Evolutionary conservation across 2,113 vertebrate genomes (phyloP).

Genomic region (Ceyx margarethae): DNA sequence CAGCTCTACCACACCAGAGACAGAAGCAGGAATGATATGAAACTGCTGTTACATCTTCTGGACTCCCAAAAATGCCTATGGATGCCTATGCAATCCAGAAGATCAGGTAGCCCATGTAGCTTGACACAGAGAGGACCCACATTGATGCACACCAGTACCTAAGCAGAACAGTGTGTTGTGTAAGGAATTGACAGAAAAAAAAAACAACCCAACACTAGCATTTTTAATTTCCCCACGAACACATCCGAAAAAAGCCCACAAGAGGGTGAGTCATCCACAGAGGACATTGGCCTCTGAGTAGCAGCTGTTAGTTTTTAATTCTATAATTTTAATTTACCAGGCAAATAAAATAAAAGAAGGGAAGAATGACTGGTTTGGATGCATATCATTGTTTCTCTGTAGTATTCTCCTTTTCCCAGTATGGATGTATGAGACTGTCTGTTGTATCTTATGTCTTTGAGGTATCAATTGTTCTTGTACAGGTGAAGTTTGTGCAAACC

Average conservation of each 20-base stretch:
- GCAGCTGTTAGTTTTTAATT: constrained; percentile 25
- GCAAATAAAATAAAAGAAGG: neutral
- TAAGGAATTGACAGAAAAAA: neutral
- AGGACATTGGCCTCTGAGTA: neutral
- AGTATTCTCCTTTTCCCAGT: neutral
- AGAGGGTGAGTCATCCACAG: constrained; percentile 7
- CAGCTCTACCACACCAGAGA: neutral
- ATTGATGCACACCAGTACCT: neutral
- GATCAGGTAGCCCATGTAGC: neutral
- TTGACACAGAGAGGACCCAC: neutral
- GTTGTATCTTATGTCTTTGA: neutral
- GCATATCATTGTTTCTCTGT: neutral
- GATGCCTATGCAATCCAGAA: neutral
- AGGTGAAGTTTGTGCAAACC: neutral
- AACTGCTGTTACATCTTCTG: neutral
- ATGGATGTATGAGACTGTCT: neutral
- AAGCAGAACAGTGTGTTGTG: neutral
- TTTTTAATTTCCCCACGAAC: constrained; percentile 47
- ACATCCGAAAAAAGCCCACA: neutral
- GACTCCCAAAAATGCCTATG: neutral
- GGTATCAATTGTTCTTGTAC: neutral
- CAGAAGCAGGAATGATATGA: neutral
- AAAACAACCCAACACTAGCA: neutral
- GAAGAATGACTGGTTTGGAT: neutral
- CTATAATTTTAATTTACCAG: neutral